A percentile compares a stretch with the other conserved stretches of the same genome.
These are phyloP conservation scores for Lagopus leucura DNA, from an alignment of 2,113 vertebrate genomes.

Conservation along the genomic window DNA sequence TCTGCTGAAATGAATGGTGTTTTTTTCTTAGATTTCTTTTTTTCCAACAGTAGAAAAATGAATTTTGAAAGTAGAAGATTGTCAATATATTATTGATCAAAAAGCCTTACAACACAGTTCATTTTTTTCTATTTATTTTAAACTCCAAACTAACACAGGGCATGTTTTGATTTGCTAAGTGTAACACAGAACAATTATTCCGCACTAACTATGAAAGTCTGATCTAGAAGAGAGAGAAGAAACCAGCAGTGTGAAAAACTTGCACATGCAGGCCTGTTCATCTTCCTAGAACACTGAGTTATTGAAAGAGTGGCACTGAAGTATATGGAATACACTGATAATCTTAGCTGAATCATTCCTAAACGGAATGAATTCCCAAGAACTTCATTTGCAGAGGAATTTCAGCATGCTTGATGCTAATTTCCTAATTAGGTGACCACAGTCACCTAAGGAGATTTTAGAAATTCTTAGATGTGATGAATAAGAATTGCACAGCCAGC, in stretches of 20 bases:
- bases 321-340: background rate
- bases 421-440: background rate
- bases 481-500: background rate
- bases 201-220: background rate
- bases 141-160: background rate
- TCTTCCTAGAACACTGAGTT: background rate
- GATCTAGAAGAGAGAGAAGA: background rate
- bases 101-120: background rate
- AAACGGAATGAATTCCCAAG: background rate
- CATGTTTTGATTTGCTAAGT: background rate
- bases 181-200: background rate
- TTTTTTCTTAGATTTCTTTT: conserved; percentile 7
- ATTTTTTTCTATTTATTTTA: background rate
- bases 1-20: conserved; percentile 13
- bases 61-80: background rate
- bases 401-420: background rate
- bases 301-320: background rate
- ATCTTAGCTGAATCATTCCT: accelerated
- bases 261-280: background rate
- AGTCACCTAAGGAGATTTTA: background rate
- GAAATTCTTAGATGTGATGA: background rate
- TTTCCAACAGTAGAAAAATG: conserved; percentile 10
- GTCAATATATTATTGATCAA: background rate
- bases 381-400: background rate
- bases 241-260: background rate